Evolutionary conservation across 2,888 invertebrate genomes (phyloP).

Genomic region (Anarsia innoxiella): DNA sequence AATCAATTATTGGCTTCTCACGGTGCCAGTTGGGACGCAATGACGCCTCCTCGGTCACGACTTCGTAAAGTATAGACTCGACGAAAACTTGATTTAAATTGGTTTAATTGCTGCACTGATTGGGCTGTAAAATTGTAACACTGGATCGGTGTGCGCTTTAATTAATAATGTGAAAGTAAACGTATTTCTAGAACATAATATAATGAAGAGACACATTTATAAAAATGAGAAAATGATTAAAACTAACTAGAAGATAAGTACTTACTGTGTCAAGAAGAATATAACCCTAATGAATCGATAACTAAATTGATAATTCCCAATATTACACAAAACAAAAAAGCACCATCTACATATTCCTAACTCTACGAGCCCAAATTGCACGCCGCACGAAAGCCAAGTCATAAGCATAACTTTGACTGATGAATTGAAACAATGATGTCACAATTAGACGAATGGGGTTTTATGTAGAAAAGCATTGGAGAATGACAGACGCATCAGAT

Average conservation of each 20-base stretch:
- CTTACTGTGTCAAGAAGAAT: no score
- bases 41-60: slow-evolving; percentile 25
- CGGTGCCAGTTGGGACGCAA: slow-evolving; percentile 24
- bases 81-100: slow-evolving; percentile 11
- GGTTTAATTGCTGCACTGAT: slow-evolving; percentile 1
- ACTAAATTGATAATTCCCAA: no score
- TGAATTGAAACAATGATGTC: slow-evolving; percentile 65
- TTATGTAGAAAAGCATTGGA: slow-evolving; percentile 28
- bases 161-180: no score
- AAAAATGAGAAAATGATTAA: no score
- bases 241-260: no score
- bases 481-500: slow-evolving; percentile 41
- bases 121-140: neutral
- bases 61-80: slow-evolving; percentile 20
- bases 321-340: no score
- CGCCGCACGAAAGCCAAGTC: slow-evolving; percentile 42
- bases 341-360: slow-evolving; percentile 12
- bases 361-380: slow-evolving; percentile 22
- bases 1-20: slow-evolving; percentile 40
- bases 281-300: no score
- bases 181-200: no score
- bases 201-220: no score
- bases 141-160: no score
- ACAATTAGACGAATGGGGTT: slow-evolving; percentile 50
- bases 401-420: slow-evolving; percentile 46